These are phyloP conservation scores for Heliconius eleuchia DNA, from an alignment of 1,140 invertebrate genomes.

Conservation along the genomic window DNA sequence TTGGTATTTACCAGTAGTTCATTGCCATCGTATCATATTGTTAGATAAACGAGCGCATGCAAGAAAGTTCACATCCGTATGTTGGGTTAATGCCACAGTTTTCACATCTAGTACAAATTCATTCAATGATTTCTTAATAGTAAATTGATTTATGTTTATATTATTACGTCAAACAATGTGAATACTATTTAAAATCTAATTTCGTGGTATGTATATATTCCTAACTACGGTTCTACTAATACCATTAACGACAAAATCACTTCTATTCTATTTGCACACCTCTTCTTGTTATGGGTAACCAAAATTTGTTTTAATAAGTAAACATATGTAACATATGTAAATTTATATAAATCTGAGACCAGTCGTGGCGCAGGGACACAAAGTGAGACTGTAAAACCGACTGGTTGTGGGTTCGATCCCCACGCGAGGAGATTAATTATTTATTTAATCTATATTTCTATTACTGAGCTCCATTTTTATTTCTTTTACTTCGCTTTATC, in stretches of 20 bases:
- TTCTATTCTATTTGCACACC: no score
- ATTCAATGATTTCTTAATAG: background rate
- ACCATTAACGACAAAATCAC: no score
- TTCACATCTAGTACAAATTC: background rate
- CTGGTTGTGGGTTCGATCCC: no score
- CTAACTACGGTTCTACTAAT: no score
- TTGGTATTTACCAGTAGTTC: conserved; percentile 45
- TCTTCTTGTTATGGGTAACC: no score
- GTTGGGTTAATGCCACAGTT: conserved; percentile 10
- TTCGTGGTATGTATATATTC: no score
- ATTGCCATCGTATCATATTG: conserved; percentile 45
- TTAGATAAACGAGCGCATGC: conserved; percentile 42
- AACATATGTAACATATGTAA: background rate
- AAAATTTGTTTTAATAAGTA: background rate
- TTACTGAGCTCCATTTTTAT: no score
- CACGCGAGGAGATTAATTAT: no score
- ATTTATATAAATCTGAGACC: background rate
- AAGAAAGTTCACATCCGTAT: conserved; percentile 50
- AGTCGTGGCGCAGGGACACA: no score
- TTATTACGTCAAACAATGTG: background rate
- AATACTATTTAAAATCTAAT: background rate
- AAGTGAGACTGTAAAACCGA: no score
- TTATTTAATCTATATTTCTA: no score
- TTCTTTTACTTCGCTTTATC: no score
- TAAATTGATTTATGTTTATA: background rate